phyloP scores from a whole-genome alignment of 2,888 invertebrate genomes.

The Eulithis prunata region DNA sequence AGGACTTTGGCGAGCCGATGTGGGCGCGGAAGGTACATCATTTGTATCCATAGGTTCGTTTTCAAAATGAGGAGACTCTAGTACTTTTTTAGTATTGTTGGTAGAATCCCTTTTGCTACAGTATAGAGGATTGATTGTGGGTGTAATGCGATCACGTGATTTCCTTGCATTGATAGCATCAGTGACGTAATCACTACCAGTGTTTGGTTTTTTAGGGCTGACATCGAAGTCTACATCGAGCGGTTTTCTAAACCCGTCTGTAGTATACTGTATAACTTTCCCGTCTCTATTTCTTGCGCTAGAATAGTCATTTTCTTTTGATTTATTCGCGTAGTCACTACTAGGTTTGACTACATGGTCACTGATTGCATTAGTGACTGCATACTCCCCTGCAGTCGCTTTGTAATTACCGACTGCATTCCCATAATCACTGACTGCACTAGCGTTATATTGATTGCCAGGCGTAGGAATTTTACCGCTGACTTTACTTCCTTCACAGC shows the following conservation, averaged over 20 bases:
- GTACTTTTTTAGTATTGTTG: not conserved
- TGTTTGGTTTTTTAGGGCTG: not conserved
- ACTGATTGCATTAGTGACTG: too few species aligned
- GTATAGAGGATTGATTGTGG: slow-evolving; percentile 18
- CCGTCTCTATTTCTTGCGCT: not conserved
- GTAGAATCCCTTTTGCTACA: not conserved
- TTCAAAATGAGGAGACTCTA: not conserved
- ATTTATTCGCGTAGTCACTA: too few species aligned
- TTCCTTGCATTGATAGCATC: not conserved
- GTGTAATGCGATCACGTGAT: not conserved
- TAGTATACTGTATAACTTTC: not conserved
- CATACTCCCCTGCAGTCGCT: too few species aligned
- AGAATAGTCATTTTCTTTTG: too few species aligned
- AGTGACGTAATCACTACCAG: not conserved
- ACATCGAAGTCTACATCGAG: not conserved
- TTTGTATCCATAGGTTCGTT: slow-evolving; percentile 18
- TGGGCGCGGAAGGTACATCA: slow-evolving; percentile 15
- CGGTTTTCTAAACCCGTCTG: too few species aligned
- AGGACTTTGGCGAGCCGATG: slow-evolving; percentile 25
- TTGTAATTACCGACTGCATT: too few species aligned
- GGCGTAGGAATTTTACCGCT: too few species aligned
- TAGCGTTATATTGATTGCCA: too few species aligned
- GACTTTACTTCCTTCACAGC: too few species aligned
- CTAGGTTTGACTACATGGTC: too few species aligned
- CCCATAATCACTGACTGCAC: too few species aligned